These are phyloP conservation scores for Frieseomelitta varia DNA, from an alignment of 1,140 invertebrate species.

Conservation along the genomic window DNA sequence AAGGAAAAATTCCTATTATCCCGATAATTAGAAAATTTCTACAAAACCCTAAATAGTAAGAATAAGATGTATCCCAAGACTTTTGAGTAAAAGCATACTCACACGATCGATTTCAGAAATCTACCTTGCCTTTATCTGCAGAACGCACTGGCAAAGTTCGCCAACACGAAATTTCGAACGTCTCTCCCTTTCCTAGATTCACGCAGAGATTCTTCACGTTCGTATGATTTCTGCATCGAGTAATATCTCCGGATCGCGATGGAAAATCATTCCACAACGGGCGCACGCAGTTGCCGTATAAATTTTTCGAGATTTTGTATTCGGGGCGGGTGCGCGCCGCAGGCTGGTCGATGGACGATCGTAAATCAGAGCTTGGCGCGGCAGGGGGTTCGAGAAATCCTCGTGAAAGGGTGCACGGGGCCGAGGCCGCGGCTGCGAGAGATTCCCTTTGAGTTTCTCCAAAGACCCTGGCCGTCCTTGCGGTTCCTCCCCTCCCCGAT, in stretches of 20 bases:
- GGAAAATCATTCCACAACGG: neutral
- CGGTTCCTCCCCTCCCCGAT: neutral
- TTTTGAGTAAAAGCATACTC: too few species aligned
- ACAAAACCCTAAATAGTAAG: too few species aligned
- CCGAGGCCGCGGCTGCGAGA: conserved; percentile 5
- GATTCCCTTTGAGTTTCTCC: conserved; percentile 48
- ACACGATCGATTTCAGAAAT: too few species aligned
- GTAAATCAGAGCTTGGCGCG: conserved; percentile 49
- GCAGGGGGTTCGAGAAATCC: conserved; percentile 39
- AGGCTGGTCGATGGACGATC: conserved; percentile 26
- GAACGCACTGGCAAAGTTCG: too few species aligned
- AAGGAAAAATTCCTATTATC: too few species aligned
- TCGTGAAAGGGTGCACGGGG: conserved; percentile 26
- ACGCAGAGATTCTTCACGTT: neutral
- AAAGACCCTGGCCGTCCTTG: conserved; percentile 21
- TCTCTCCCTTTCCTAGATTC: neutral
- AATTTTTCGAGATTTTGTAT: conserved; percentile 11
- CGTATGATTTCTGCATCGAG: neutral
- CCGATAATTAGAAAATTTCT: too few species aligned
- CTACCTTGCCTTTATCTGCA: too few species aligned
- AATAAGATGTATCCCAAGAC: too few species aligned
- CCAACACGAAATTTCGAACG: too few species aligned
- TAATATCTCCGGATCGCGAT: neutral
- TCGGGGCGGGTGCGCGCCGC: neutral
- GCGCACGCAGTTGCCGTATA: neutral